phyloP scores from a whole-genome alignment of 2,888 invertebrate species.

The Cristatella mucedo region DNA sequence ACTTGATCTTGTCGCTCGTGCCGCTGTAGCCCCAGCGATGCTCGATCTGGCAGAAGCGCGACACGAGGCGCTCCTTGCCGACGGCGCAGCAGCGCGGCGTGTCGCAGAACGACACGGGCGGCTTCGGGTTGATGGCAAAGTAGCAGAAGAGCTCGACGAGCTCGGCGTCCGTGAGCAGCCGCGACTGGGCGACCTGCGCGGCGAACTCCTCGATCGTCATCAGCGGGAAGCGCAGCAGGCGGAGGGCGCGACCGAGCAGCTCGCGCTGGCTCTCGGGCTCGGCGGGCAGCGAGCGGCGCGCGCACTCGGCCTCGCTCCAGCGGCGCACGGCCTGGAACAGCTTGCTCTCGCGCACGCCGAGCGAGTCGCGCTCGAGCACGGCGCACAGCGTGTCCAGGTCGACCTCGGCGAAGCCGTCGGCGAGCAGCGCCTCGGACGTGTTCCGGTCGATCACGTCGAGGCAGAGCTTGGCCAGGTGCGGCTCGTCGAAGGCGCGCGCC shows the following conservation, averaged over 20 bases:
- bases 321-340: conserved; percentile 48
- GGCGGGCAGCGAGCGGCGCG: conserved; percentile 49
- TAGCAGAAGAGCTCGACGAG: conserved; percentile 48
- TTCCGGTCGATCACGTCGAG: conserved; percentile 68
- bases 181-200: conserved; percentile 46
- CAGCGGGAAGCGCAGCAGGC: conserved; percentile 59
- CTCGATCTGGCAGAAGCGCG: conserved; percentile 58
- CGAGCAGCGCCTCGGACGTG: conserved; percentile 58
- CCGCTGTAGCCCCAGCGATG: conserved; percentile 70
- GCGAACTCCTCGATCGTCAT: conserved; percentile 76
- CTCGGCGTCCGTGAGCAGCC: conserved; percentile 57
- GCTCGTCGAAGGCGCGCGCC: conserved; percentile 65
- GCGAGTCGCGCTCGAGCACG: conserved; percentile 59
- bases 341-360: conserved; percentile 60
- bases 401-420: conserved; percentile 65
- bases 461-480: conserved; percentile 61
- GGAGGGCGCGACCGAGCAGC: conserved; percentile 54
- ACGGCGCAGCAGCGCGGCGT: conserved; percentile 57
- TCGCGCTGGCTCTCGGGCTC: conserved; percentile 53
- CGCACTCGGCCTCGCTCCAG: conserved; percentile 47
- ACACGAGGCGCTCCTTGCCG: conserved; percentile 59
- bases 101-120: conserved; percentile 50
- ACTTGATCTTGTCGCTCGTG: conserved; percentile 61
- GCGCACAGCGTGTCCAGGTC: conserved; percentile 61
- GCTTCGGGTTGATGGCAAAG: conserved; percentile 54